Conservation (phyloP, 53 echinoderm and acorn worm genomes). For the Actinopyga echinites region DNA sequence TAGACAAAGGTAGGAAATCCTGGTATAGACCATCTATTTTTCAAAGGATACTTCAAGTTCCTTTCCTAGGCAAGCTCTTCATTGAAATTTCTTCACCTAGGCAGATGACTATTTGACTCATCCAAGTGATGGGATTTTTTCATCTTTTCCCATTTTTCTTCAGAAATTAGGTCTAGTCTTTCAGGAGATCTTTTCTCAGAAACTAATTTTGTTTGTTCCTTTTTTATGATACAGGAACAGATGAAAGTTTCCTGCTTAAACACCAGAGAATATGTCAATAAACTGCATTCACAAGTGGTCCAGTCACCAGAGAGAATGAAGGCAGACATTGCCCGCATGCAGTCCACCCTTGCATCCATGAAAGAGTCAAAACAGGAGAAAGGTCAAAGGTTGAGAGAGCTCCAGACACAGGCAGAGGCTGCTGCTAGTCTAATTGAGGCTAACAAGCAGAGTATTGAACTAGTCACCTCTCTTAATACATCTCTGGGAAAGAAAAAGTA, state of each 20-base stretch:
- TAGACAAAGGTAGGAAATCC: too few relatives aligned
- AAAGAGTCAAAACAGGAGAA: conserved; percentile 81
- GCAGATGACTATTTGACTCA: too few relatives aligned
- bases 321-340: conserved; percentile 91
- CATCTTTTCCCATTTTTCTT: too few relatives aligned
- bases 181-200: not conserved
- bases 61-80: too few relatives aligned
- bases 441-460: conserved; percentile 71
- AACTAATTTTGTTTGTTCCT: not conserved
- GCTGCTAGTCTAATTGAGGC: conserved; percentile 60
- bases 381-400: conserved; percentile 73
- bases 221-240: conserved; percentile 69
- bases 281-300: conserved; percentile 83
- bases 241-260: conserved; percentile 69
- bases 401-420: conserved; percentile 70
- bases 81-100: too few relatives aligned
- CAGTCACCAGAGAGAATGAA: conserved; percentile 98
- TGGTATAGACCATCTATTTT: too few relatives aligned
- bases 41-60: too few relatives aligned
- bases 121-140: too few relatives aligned
- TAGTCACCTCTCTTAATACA: conserved; percentile 63
- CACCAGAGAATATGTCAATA: conserved; percentile 64
- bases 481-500: conserved; percentile 87
- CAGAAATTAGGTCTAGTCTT: too few relatives aligned
- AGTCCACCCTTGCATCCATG: conserved; percentile 68